phyloP scores from a whole-genome alignment of 2,888 invertebrate genomes.

The Monochamus alternatus region DNA sequence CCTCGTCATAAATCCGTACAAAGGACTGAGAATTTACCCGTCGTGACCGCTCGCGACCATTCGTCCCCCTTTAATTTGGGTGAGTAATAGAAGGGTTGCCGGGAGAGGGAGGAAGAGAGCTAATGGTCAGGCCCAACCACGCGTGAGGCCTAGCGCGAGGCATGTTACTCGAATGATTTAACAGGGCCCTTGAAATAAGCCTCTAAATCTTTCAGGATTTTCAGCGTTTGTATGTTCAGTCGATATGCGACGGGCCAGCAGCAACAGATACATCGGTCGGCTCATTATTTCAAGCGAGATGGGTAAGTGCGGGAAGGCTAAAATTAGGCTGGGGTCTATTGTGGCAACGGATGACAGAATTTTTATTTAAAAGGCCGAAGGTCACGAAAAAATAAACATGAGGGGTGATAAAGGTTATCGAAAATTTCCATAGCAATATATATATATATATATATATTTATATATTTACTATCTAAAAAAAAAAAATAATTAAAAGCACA shows the following conservation, averaged over 20 bases:
- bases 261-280: neutral
- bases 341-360: too few relatives aligned
- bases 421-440: too few relatives aligned
- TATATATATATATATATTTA: too few relatives aligned
- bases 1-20: too few relatives aligned
- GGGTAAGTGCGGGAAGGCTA: neutral
- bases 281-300: neutral
- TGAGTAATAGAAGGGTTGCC: constrained; percentile 2
- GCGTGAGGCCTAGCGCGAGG: neutral
- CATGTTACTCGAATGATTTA: constrained; percentile 24
- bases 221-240: constrained; percentile 16
- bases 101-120: neutral
- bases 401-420: too few relatives aligned
- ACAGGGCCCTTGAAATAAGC: constrained; percentile 19
- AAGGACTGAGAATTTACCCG: neutral
- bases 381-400: too few relatives aligned
- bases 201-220: constrained; percentile 26
- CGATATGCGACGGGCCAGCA: constrained; percentile 2
- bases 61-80: constrained; percentile 5
- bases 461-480: too few relatives aligned
- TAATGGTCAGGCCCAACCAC: constrained; percentile 6
- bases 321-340: neutral
- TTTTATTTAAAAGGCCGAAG: too few relatives aligned
- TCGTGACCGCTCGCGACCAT: neutral
- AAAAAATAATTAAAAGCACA: too few relatives aligned